Evolutionary conservation across 2,113 vertebrate genomes (phyloP).

Genomic region (Pachypanchax playfairii): DNA sequence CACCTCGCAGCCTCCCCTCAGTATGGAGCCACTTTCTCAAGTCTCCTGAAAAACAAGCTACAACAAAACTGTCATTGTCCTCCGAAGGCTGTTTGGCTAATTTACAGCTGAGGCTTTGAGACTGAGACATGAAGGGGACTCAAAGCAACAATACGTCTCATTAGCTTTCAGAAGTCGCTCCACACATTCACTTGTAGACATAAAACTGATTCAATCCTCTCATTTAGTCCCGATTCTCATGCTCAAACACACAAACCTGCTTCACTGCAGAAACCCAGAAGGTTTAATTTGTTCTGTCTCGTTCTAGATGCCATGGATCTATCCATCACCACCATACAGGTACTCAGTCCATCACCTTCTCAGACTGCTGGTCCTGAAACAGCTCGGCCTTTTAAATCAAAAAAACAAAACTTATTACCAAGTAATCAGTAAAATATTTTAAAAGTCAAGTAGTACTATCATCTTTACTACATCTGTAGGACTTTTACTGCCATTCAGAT

Average conservation of each 20-base stretch:
- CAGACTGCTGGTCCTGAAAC: too few relatives aligned
- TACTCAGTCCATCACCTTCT: conserved; percentile 42
- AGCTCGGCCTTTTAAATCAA: too few relatives aligned
- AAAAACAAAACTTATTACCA: too few relatives aligned
- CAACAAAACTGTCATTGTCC: conserved; percentile 70
- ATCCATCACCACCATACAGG: conserved; percentile 84
- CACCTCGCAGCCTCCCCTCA: conserved; percentile 11
- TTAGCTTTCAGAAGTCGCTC: conserved; percentile 40
- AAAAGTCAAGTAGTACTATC: too few relatives aligned
- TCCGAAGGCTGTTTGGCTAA: conserved; percentile 47
- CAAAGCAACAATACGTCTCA: conserved; percentile 32
- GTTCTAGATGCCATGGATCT: conserved; percentile 70
- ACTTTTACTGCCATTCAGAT: too few relatives aligned
- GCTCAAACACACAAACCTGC: conserved; percentile 18
- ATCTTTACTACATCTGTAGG: too few relatives aligned
- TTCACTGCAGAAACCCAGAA: conserved; percentile 12
- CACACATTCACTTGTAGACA: conserved; percentile 20
- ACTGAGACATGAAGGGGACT: conserved; percentile 48
- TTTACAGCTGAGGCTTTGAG: conserved; percentile 51
- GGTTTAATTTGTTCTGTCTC: conserved; percentile 33
- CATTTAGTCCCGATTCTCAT: conserved; percentile 22
- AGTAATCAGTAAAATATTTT: too few relatives aligned
- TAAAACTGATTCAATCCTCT: conserved; percentile 35
- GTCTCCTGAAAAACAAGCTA: conserved; percentile 36
- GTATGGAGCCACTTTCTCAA: conserved; percentile 19